Evolutionary conservation across 2,797 vertebrate genomes (phyloP).

Genomic region (Chloroceryle inda): DNA sequence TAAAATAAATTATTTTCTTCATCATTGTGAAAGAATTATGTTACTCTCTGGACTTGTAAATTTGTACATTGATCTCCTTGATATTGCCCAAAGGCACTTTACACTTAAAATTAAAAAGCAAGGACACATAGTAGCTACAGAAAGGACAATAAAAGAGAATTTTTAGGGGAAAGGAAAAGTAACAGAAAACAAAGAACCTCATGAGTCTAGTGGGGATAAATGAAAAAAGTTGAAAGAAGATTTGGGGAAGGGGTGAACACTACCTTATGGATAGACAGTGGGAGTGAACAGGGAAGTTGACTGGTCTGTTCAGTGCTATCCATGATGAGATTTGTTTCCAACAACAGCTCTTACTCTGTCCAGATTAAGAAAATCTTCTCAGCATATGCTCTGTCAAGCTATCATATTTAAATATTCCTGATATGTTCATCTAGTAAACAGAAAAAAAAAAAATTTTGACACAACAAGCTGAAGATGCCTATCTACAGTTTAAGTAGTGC

Average conservation of each 20-base stretch:
- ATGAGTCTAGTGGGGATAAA: background rate
- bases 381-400: background rate
- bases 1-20: background rate
- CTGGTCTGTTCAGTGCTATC: background rate
- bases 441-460: background rate
- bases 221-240: background rate
- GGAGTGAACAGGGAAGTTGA: background rate
- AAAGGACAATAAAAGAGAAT: background rate
- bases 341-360: background rate
- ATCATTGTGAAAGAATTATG: background rate
- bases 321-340: background rate
- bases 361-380: background rate
- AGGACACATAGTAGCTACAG: background rate
- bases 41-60: background rate
- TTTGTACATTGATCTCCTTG: background rate
- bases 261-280: background rate
- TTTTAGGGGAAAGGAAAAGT: background rate
- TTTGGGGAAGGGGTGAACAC: background rate
- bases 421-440: background rate
- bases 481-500: background rate
- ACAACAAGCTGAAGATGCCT: background rate
- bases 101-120: background rate
- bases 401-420: background rate
- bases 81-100: background rate
- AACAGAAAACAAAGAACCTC: background rate